Evolutionary conservation across 2,888 invertebrate species (phyloP).

Genomic region (Pelosia muscerda): DNA sequence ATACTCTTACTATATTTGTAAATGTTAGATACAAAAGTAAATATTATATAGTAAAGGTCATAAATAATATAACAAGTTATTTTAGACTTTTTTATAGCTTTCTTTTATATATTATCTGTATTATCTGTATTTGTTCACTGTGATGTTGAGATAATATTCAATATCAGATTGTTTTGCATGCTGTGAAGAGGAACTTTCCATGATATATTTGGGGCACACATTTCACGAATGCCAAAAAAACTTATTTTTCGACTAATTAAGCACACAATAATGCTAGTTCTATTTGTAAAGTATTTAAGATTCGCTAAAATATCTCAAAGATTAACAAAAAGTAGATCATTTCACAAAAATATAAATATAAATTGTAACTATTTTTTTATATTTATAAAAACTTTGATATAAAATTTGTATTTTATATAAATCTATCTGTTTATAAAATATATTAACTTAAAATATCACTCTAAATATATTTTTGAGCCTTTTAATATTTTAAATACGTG

Average conservation of each 20-base stretch:
- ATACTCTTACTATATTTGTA: background rate
- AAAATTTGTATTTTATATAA: constrained; percentile 19
- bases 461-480: constrained; percentile 44
- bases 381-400: constrained; percentile 17
- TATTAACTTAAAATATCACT: constrained; percentile 27
- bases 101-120: background rate
- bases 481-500: constrained; percentile 34
- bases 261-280: constrained; percentile 33
- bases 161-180: constrained; percentile 31
- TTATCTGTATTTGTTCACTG: constrained; percentile 25
- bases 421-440: constrained; percentile 20
- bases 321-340: constrained; percentile 56
- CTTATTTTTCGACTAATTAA: constrained; percentile 24
- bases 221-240: constrained; percentile 33
- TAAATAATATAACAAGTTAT: background rate
- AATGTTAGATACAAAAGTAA: background rate
- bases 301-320: constrained; percentile 59
- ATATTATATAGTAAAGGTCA: background rate
- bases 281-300: constrained; percentile 43
- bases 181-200: constrained; percentile 50
- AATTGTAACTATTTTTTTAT: constrained; percentile 28
- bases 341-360: constrained; percentile 37
- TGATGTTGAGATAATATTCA: constrained; percentile 12
- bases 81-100: background rate
- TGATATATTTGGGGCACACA: constrained; percentile 35